phyloP scores from a whole-genome alignment of 2,888 invertebrate species.

The Horisme vitalbata region DNA sequence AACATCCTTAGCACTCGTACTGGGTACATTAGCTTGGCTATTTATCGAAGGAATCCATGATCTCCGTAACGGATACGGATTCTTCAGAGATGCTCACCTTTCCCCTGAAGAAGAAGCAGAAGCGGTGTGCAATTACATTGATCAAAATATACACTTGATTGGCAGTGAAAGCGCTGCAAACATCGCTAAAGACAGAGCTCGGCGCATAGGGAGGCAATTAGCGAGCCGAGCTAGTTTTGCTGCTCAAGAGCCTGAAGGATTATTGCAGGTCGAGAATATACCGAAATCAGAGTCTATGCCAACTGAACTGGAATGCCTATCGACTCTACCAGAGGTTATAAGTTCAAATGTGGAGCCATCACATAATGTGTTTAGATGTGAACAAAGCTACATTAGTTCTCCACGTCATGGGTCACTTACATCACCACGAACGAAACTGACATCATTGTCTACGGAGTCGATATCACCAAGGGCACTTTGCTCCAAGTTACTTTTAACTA shows the following conservation, averaged over 20 bases:
- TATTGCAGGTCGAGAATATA: conserved; percentile 41
- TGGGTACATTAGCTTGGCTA: conserved; percentile 62
- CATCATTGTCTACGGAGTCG: conserved; percentile 49
- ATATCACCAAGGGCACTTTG: conserved; percentile 57
- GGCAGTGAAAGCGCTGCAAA: conserved; percentile 54
- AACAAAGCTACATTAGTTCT: conserved; percentile 60
- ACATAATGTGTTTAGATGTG: conserved; percentile 53
- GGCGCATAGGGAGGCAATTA: conserved; percentile 49
- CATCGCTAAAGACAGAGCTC: conserved; percentile 59
- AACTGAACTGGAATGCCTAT: conserved; percentile 50
- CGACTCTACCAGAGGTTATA: conserved; percentile 53
- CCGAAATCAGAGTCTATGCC: conserved; percentile 34
- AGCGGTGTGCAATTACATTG: conserved; percentile 64
- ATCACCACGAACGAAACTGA: conserved; percentile 44
- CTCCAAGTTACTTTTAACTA: conserved; percentile 52
- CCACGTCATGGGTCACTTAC: conserved; percentile 55
- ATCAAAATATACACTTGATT: conserved; percentile 55
- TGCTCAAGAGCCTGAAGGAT: conserved; percentile 60
- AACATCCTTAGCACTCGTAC: conserved; percentile 58
- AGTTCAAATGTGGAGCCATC: conserved; percentile 36
- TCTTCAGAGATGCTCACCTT: conserved; percentile 66
- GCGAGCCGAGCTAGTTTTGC: conserved; percentile 52
- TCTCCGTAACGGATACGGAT: conserved; percentile 65
- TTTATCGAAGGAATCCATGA: conserved; percentile 65
- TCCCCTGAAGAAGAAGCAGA: conserved; percentile 66